These are phyloP conservation scores for Paradisaea rubra DNA, from an alignment of 2,113 vertebrate genomes.

Conservation along the genomic window DNA sequence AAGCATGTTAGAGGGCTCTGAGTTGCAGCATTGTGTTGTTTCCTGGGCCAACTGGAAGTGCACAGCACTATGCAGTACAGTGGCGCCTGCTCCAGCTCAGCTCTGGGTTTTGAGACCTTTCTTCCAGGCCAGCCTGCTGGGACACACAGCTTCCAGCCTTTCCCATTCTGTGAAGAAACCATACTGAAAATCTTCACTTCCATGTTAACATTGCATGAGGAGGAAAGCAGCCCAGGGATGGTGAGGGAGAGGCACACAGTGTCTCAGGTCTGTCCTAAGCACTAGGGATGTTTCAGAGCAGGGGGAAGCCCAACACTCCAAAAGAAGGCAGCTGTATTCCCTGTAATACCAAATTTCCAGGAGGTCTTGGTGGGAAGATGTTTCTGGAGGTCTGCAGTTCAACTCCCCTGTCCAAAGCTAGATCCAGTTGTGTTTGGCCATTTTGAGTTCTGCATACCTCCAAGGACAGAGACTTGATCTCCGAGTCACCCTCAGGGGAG, in stretches of 20 bases:
- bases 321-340: not conserved
- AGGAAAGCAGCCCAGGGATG: not conserved
- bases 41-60: not conserved
- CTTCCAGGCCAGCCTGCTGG: not conserved
- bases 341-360: not conserved
- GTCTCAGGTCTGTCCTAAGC: not conserved
- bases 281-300: not conserved
- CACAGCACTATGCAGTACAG: not conserved
- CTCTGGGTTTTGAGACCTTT: not conserved
- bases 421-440: not conserved
- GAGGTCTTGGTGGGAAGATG: not conserved
- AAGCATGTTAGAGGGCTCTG: not conserved
- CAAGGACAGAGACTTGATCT: not conserved
- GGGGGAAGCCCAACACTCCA: accelerated
- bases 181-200: not conserved
- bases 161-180: not conserved
- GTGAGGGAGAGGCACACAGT: not conserved
- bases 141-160: not conserved
- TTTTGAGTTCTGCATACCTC: not conserved
- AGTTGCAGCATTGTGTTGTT: not conserved
- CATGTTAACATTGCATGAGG: accelerated
- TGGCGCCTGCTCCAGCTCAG: not conserved
- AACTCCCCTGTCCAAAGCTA: not conserved
- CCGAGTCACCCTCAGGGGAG: not conserved
- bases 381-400: not conserved